Evolutionary conservation across 2,113 vertebrate species (phyloP).

Genomic region (Polyodon spathula): DNA sequence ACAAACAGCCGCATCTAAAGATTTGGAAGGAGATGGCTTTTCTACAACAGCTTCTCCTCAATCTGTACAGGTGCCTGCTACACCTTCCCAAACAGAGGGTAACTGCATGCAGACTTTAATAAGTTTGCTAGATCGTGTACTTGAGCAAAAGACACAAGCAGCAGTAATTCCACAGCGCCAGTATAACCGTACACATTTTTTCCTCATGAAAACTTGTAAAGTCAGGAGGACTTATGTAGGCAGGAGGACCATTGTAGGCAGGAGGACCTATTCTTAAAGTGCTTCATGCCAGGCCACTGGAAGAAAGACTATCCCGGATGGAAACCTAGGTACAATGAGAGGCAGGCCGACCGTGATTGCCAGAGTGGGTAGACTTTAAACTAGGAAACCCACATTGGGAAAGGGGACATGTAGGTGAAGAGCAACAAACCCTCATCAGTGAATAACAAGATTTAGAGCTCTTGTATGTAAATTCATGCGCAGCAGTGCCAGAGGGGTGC

Average conservation of each 20-base stretch:
- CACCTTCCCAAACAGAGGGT: background rate
- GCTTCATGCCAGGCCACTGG: constrained; percentile 21
- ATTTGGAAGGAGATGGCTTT: background rate
- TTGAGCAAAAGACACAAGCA: constrained; percentile 11
- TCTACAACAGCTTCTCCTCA: background rate
- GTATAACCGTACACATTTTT: background rate
- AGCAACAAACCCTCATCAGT: constrained; percentile 8
- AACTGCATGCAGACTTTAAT: constrained; percentile 11
- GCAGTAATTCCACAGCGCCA: background rate
- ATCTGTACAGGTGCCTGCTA: too few species aligned
- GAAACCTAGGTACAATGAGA: background rate
- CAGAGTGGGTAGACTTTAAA: background rate
- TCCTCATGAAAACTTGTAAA: constrained; percentile 2
- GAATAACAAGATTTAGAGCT: constrained; percentile 2
- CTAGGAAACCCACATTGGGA: constrained; percentile 6
- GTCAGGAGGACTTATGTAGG: too few species aligned
- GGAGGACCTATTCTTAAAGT: constrained; percentile 16
- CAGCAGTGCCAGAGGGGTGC: background rate
- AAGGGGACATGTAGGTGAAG: constrained; percentile 9
- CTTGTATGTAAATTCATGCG: constrained; percentile 10
- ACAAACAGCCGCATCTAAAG: background rate
- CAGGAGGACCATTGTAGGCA: constrained; percentile 17
- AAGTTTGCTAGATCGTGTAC: constrained; percentile 12
- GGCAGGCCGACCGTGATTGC: background rate
- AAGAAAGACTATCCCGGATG: constrained; percentile 20